Conservation (phyloP, 1,140 invertebrate species). For the Meloidogyne floridensis region DNA sequence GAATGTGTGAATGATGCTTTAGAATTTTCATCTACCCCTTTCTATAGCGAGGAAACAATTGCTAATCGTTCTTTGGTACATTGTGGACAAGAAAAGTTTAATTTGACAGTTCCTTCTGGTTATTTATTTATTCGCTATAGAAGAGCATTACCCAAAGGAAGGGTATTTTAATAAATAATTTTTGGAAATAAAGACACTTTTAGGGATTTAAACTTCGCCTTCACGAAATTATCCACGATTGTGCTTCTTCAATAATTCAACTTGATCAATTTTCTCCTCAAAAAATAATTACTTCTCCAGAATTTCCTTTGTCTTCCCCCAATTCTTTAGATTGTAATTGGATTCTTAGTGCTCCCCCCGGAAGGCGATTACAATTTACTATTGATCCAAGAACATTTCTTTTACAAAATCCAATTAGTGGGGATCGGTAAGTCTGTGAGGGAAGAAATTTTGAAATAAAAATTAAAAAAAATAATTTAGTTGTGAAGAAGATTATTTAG, state of each 20-base stretch:
- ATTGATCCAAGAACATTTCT: slow-evolving; percentile 51
- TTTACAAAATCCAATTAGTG: slow-evolving; percentile 32
- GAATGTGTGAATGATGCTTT: slow-evolving; percentile 15
- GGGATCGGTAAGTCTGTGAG: background rate
- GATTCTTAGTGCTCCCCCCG: slow-evolving; percentile 53
- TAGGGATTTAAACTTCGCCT: slow-evolving; percentile 58
- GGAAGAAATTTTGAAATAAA: background rate
- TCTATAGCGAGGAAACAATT: background rate
- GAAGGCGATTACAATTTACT: slow-evolving; percentile 60
- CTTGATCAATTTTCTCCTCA: slow-evolving; percentile 51
- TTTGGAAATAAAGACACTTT: slow-evolving; percentile 20
- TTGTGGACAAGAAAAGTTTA: slow-evolving; percentile 50
- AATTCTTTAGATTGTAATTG: slow-evolving; percentile 47
- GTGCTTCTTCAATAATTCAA: slow-evolving; percentile 39
- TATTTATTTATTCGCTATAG: slow-evolving; percentile 49
- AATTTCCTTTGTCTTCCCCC: slow-evolving; percentile 45
- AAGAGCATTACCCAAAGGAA: slow-evolving; percentile 23
- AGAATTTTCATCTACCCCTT: slow-evolving; percentile 23
- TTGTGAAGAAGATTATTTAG: slow-evolving; percentile 56
- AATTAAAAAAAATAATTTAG: slow-evolving; percentile 26
- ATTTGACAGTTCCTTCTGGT: slow-evolving; percentile 44
- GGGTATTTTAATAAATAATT: slow-evolving; percentile 2
- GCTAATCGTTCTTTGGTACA: slow-evolving; percentile 16
- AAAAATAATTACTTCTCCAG: slow-evolving; percentile 41
- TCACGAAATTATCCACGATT: slow-evolving; percentile 52